Base-by-base conservation (phyloP, 2,797 vertebrate species). In the Sus cebifrons region DNA sequence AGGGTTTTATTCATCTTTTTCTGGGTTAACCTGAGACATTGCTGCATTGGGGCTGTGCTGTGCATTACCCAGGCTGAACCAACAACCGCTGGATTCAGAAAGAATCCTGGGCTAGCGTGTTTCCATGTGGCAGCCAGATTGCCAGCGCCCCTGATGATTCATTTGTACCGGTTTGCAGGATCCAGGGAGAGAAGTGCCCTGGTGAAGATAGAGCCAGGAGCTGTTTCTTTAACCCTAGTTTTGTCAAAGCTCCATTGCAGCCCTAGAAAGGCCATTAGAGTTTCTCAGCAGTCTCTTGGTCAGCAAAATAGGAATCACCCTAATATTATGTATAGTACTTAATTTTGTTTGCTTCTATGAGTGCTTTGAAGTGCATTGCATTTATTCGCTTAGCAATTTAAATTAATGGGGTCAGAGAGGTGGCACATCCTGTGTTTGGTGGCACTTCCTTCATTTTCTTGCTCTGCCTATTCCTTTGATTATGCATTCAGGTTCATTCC, bases 341-440 rank as follows among this genome's bases (percentile, higher is more conserved):
- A 93, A 89, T 96, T 94, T 77, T 92, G 70, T 92, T 97, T 96
- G 92, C 78, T 95, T 95, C 85, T 82, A 71, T 65, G 79, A 96
- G 40, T 40, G 20, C 74, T 95, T 97, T 96, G 95, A 94, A 95
- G 87, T 60, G 73, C 68, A 40, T n/a, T 94, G 75, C 64, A 49
- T 93, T 94, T 84, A 82, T 86, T 96, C 97, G 65, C n/a, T 96
- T 94, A 86, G 60, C 67, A 77, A 36, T 62, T 64, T 74, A 94
- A 94, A 96, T 96, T 94, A 93, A 90, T 91, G 64, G 74, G 54
- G 67, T 89, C 52, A 97, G 83, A 81, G 95, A 62, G 44, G 65
- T 83, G 92, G 92, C 85, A 78, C 73, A 32, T 70, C 52, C 49
- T 90, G 56, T 68, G 71, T 78, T 93, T 92, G 32, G 60, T 75